Percentiles rank a stretch among this genome's conserved stretches.
phyloP scores from a whole-genome alignment of 2,113 vertebrate species.

The Tetrao urogallus region DNA sequence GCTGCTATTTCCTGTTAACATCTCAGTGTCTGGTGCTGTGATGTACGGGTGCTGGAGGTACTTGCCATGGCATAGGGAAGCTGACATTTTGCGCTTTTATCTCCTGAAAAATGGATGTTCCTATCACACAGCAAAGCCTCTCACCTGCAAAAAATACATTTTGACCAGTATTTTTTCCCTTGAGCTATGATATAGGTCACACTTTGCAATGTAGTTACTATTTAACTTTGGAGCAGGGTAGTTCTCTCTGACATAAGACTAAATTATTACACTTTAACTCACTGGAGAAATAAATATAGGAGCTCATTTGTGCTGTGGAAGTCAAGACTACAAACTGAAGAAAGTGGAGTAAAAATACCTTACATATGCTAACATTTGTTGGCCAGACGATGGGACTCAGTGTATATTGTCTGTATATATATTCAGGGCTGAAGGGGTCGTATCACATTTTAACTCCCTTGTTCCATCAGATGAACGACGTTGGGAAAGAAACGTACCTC shows the following conservation, averaged over 20 bases:
- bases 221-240: not conserved
- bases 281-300: slow-evolving; percentile 9
- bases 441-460: not conserved
- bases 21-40: slow-evolving; percentile 39
- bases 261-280: slow-evolving; percentile 45
- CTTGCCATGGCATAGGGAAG: slow-evolving; percentile 27
- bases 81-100: slow-evolving; percentile 29
- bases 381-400: not conserved
- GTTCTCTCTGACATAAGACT: slow-evolving; percentile 2
- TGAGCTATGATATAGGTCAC: slow-evolving; percentile 12
- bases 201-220: not conserved
- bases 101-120: slow-evolving; percentile 37
- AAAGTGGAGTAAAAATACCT: not conserved
- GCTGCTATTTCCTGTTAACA: slow-evolving; percentile 43
- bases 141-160: slow-evolving; percentile 17
- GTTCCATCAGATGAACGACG: not conserved
- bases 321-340: not conserved
- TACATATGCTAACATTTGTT: not conserved
- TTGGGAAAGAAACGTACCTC: not conserved
- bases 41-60: slow-evolving; percentile 41
- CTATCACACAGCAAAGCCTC: not conserved
- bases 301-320: slow-evolving; percentile 6
- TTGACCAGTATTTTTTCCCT: not conserved
- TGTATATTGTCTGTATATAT: no score
- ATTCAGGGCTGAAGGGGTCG: not conserved